Base-by-base conservation (phyloP, 2,797 vertebrate species). In the Ammospiza maritima region DNA sequence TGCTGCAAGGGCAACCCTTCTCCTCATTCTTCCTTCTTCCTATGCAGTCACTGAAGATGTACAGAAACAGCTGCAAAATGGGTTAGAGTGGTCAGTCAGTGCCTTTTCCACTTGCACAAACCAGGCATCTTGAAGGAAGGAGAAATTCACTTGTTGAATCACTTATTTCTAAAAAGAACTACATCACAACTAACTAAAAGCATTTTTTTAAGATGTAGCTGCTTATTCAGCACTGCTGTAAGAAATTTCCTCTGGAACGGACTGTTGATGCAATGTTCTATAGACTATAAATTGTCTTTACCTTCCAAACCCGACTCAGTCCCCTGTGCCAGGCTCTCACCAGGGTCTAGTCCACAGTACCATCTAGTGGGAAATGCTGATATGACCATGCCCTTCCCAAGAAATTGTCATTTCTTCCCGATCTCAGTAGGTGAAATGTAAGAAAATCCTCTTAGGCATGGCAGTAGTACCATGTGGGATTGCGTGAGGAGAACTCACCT, bases 191-290 rank as follows among this genome's bases (percentile, higher is more conserved):
- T n/a, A 91, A 75, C 36, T 32, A 57, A 16, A 84, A 84, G 44
- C 13, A 12, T 38, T 85, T 77, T 92, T 78, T 82, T 21, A 29
- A 81, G 36, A 73, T 26, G 23, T 1, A 79, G 56, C 23, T 93
- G 74, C 94, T 92, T 96, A 91, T 85, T 93, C 94, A 91, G 92
- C 89, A 90, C 62, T 79, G 32, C 64, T 93, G 42, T 91, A 92
- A 65, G 91, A 94, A 86, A 65, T 51, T 67, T 91, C 50, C 54
- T 70, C 74, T 8, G 10, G 80, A 91, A 84, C 5, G 44, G 74
- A 22, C 66, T 36, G 66, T 60, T 67, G 76, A 76, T 60, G 88
- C 38, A 71, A 67, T 11, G 34, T 45, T 65, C 81, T 19, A 18
- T 20, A 48, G 50, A 60, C 72, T 34, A 60, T 81, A 84, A 93